Evolutionary conservation across 1,140 invertebrate genomes (phyloP), one percentile per base, ranked within the genome.

Genomic region (Zophobas morio): DNA sequence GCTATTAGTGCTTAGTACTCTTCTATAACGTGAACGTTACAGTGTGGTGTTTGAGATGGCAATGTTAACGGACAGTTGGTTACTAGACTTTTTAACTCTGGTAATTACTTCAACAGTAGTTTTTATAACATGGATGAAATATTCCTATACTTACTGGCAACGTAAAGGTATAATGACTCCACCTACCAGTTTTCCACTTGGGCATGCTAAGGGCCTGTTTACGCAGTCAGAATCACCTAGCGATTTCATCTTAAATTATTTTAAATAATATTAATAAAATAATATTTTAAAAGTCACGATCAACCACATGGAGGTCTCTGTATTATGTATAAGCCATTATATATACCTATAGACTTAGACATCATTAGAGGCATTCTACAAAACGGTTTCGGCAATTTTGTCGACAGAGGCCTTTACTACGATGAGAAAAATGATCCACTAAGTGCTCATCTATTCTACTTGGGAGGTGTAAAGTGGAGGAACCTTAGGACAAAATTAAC

Each of bases 391-490:
- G 39, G 80, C 0, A 81, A 82, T 80, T 90, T 90, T 80, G 82
- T 84, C 36, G 85, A 88, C 81, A 80, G 88, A 53, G 86, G 86
- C 0, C 1, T 87, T 0, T 84, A 85, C 8, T 78, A 82, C 1
- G 86, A 87, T 53, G 86, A 85, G 42, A 83, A 88, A 73, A 81
- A 79, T 0, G 89, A 90, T 74, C 83, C 86, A 1, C 49, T 91
- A 1, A 84, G 85, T 2, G 85, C 86, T 1, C 87, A 89, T 66
- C 79, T 92, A 49, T 87, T 91, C 72, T 77, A 76, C 2, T 51
- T 88, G n/a, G 79, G 79, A 34, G 88, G 87, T 8, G 73, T 83
- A 32, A 80, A 85, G 72, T 90, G 89, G 89, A 89, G 86, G 78
- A 80, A 81, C 60, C 78, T 89, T 1, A 78, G 89, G 66, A 75